Base-by-base conservation (phyloP, 1,140 invertebrate genomes). In the Heterodera carotae region DNA sequence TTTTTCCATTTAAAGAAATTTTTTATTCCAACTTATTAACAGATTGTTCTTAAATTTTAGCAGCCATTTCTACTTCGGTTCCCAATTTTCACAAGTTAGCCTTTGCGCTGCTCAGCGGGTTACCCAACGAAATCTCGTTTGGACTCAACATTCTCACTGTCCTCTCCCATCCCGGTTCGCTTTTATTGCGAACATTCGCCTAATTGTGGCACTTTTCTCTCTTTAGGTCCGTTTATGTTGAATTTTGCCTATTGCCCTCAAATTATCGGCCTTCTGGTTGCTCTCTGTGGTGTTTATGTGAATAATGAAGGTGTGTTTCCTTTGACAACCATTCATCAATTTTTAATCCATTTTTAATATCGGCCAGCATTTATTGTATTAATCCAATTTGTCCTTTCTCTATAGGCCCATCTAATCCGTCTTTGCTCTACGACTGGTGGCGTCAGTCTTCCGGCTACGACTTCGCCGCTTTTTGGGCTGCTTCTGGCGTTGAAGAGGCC, bases 111-210 rank as follows among this genome's bases (percentile, higher is more conserved):
- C 88, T 96, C 27, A 95, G 94, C 48, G 96, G 96, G 1, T 90
- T 99, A 82, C 96, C 96, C 22, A 99, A 99, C 88, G 97, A 99
- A 89, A 94, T 98, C 87, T 96, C 98, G 88, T 96, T 98, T 90
- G 95, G 95, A 3, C 93, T 99, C 72, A 98, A 98, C 89, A 93
- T 98, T 0, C 97, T 95, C 88, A 96, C 94, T 0, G 89, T 99
- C 68, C 90, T 99, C 78, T 95, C 94, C 29, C 96, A 95, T 83
- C 95, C 98, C 87, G 93, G 94, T 48, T 74, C 1, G 27, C n/a
- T n/a, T 60, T 56, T 53, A 22, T 73, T n/a, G 5, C 8, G 0
- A 60, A 3, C 36, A 31, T 74, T n/a, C 33, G 6, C 5, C 29
- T 5, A 56, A 18, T 56, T 15, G 15, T 5, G 8, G 31, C 25